Evolutionary conservation across 2,113 vertebrate genomes (phyloP).

Genomic region (Pipra filicauda): DNA sequence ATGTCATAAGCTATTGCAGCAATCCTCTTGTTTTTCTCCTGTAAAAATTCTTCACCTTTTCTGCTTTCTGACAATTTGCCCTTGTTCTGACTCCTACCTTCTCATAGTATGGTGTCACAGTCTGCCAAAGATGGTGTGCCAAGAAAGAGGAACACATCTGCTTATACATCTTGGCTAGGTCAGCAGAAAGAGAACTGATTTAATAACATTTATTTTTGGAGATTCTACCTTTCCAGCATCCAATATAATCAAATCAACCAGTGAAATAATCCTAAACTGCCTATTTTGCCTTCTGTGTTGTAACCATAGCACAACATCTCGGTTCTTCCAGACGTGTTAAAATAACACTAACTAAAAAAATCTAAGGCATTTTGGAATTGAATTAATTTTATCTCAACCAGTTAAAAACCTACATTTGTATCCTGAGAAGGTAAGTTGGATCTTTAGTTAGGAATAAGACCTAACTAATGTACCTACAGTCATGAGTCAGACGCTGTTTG

Average conservation of each 20-base stretch:
- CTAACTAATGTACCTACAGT: neutral
- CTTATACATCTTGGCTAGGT: neutral
- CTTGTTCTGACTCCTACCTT: conserved; percentile 13
- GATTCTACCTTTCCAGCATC: neutral
- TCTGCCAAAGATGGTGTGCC: neutral
- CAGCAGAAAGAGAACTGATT: neutral
- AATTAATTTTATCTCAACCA: neutral
- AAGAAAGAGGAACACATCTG: conserved; percentile 5
- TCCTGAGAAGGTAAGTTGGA: neutral
- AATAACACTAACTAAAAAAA: neutral
- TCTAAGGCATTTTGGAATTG: neutral
- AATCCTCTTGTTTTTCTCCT: neutral
- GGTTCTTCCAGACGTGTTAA: neutral
- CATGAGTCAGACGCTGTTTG: neutral
- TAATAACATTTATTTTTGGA: neutral
- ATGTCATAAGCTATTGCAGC: neutral
- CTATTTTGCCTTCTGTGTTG: neutral
- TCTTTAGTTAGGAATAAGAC: neutral
- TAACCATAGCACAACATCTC: neutral
- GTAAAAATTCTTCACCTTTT: neutral
- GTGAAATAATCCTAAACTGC: neutral
- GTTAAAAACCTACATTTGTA: neutral
- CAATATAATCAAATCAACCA: neutral
- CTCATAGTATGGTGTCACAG: neutral
- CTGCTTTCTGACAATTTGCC: conserved; percentile 12